Evolutionary conservation across 23 tunicate genomes (phyloP).

Genomic region (Ascidia mentula): DNA sequence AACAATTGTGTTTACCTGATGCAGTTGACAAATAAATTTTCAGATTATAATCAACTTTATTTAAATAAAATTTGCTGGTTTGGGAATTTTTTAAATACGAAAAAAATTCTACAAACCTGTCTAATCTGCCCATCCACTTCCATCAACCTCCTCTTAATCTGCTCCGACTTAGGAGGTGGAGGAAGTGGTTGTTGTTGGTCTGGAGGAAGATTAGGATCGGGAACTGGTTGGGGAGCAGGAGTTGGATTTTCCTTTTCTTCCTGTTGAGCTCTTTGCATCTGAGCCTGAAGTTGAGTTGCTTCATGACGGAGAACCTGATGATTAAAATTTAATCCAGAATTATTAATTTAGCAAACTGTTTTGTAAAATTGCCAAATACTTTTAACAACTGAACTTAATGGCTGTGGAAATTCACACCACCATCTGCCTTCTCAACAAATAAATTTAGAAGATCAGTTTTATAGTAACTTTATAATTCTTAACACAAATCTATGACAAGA

Average conservation of each 20-base stretch:
- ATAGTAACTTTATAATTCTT: no score
- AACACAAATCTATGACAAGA: no score
- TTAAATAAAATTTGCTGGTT: no score
- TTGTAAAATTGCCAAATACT: not conserved
- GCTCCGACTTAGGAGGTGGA: slow-evolving; percentile 38
- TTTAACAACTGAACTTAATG: not conserved
- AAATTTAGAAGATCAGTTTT: no score
- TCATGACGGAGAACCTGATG: slow-evolving; percentile 41
- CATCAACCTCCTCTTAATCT: slow-evolving; percentile 39
- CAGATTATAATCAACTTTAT: no score
- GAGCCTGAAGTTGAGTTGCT: slow-evolving; percentile 59
- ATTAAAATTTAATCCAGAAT: no score
- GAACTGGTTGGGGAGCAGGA: not conserved
- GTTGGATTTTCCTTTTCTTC: slow-evolving; percentile 32
- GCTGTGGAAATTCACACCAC: not conserved
- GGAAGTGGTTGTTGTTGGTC: slow-evolving; percentile 28
- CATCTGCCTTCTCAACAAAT: no score
- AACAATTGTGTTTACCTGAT: no score
- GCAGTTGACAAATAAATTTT: no score
- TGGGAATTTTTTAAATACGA: no score
- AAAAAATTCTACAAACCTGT: no score
- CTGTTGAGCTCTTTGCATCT: slow-evolving; percentile 43
- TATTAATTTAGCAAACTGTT: not conserved
- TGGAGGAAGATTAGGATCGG: slow-evolving; percentile 18
- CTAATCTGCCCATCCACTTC: slow-evolving; percentile 51